These are phyloP conservation scores for Gnathonemus longibarbis DNA, from an alignment of 2,113 vertebrate species.

Conservation along the genomic window DNA sequence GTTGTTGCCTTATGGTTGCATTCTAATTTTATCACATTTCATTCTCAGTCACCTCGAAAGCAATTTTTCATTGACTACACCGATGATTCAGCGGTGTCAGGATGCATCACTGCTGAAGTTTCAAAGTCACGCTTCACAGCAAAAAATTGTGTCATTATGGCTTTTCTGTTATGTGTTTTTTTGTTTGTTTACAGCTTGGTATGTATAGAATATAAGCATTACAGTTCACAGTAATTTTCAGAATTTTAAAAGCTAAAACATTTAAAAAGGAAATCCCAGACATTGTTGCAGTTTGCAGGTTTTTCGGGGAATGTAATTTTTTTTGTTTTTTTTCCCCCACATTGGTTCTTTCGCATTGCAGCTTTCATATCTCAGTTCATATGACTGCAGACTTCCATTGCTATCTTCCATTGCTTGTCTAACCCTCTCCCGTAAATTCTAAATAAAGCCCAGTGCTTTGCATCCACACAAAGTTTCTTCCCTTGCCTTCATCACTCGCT, in stretches of 20 bases:
- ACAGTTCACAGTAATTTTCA: background rate
- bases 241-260: background rate
- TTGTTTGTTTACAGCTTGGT: background rate
- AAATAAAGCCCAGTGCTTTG: background rate
- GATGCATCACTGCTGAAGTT: background rate
- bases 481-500: background rate
- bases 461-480: background rate
- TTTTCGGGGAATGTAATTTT: background rate
- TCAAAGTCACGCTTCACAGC: background rate
- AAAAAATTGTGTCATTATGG: background rate
- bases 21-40: slow-evolving; percentile 2
- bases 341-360: background rate
- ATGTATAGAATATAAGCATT: background rate
- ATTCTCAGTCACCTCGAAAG: background rate
- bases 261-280: background rate
- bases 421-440: background rate
- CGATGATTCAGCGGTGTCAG: background rate
- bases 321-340: background rate
- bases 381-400: background rate
- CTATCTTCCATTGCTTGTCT: background rate
- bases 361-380: background rate
- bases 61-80: background rate
- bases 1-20: slow-evolving; percentile 5
- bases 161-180: background rate
- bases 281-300: background rate